Conservation (phyloP, 1,140 invertebrate genomes). For the Meloidogyne floridensis region DNA sequence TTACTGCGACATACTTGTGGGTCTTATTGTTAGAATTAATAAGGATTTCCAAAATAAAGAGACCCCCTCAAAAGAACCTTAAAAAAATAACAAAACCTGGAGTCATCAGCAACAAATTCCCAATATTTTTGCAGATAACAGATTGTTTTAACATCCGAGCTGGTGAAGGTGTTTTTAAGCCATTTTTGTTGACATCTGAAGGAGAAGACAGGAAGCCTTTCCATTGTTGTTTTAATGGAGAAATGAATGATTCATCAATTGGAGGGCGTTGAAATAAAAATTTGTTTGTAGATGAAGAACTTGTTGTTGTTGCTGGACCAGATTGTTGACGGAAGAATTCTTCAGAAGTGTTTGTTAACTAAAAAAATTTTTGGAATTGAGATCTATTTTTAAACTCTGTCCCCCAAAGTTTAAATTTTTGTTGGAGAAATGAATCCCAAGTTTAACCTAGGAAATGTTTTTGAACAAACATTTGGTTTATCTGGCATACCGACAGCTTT, state of each 20-base stretch:
- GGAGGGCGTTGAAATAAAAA: neutral
- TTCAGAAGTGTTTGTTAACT: no score
- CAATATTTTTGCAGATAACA: conserved; percentile 2
- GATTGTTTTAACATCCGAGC: neutral
- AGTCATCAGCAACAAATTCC: neutral
- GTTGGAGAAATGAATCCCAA: no score
- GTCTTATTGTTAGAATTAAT: no score
- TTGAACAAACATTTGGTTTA: no score
- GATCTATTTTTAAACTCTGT: no score
- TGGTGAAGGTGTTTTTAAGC: neutral
- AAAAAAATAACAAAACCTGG: neutral
- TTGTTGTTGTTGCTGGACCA: neutral
- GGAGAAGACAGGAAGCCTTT: neutral
- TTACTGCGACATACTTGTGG: no score
- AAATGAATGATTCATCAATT: neutral
- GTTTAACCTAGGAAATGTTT: no score
- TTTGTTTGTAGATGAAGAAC: neutral
- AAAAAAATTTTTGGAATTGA: no score
- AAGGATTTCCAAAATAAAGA: no score
- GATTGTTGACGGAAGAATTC: no score
- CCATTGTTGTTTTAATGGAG: conserved; percentile 1
- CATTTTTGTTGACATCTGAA: neutral
- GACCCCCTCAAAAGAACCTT: neutral
- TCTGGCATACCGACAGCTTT: no score
- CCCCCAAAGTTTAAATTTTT: no score